Evolutionary conservation across 2,888 invertebrate genomes (phyloP).

Genomic region (Limnephilus lunatus): DNA sequence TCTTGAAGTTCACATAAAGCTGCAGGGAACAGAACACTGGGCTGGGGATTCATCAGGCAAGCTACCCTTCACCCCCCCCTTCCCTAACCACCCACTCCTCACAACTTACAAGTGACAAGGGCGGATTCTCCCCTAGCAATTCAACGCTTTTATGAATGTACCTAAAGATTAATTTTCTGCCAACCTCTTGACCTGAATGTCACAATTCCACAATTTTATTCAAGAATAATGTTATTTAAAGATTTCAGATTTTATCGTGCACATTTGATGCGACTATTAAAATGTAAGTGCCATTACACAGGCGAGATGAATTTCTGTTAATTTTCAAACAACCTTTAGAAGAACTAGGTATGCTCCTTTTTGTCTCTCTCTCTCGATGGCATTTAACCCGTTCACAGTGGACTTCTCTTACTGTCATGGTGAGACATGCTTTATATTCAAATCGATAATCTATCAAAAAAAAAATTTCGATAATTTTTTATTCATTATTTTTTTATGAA

Average conservation of each 20-base stretch:
- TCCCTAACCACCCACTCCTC: background rate
- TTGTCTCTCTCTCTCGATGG: too few relatives aligned
- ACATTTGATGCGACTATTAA: background rate
- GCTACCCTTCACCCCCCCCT: background rate
- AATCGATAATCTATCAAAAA: too few relatives aligned
- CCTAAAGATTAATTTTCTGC: background rate
- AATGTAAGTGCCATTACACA: background rate
- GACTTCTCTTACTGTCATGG: too few relatives aligned
- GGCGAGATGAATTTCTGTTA: background rate
- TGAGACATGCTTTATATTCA: too few relatives aligned
- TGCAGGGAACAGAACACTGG: background rate
- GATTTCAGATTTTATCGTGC: background rate
- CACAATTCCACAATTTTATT: background rate
- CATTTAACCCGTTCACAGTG: too few relatives aligned
- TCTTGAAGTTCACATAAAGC: constrained; percentile 28
- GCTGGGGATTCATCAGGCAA: background rate
- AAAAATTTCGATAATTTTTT: too few relatives aligned
- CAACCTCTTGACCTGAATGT: constrained; percentile 3
- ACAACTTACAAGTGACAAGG: background rate
- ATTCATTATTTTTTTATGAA: too few relatives aligned
- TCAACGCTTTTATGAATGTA: background rate
- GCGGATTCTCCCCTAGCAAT: background rate
- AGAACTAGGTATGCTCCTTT: too few relatives aligned
- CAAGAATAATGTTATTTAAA: background rate
- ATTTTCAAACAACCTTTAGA: background rate